Evolutionary conservation across 1,140 invertebrate genomes (phyloP), one percentile per base, ranked within the genome.

Genomic region (Diachasma alloeum): DNA sequence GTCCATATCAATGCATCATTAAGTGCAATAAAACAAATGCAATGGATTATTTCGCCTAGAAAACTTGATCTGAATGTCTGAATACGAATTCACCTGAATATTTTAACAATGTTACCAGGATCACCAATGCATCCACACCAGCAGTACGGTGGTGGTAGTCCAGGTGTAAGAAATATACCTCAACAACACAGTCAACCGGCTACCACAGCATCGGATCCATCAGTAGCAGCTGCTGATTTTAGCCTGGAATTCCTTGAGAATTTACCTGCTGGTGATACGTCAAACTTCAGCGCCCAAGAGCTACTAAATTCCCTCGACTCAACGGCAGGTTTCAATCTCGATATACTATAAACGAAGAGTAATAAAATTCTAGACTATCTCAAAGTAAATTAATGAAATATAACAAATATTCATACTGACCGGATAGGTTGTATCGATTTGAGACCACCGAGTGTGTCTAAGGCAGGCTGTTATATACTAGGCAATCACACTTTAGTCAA

Each of bases 171-270:
- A 11, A 82, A 83, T 48, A 78, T 86, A 39, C 80, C 84, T 0
- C 87, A 87, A 48, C 88, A 87, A 26, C 87, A 87, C 48, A 81
- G 80, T 26, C 90, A 87, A 79, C 88, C 82, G 72, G 83, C 82
- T 77, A 85, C 79, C 82, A 85, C 81, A 80, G 85, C 86, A 78
- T 83, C 79, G 80, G 90, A 86, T 78, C 88, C 87, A 4, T 86
- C 87, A 48, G 87, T 88, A 11, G 80, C 92, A 91, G 86, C 93
- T 0, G 90, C 92, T 22, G 94, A 95, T 83, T 94, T 95, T 83
- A 94, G 92, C 86, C 90, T 95, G 77, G 95, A 96, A 90, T 94
- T 95, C 87, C 88, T 96, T n/a, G 94, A 95, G 81, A 94, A 94
- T 86, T 91, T 95, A 84, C 93, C 93, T 46, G 91, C 93, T 70